Base-by-base conservation (phyloP, 2,888 invertebrate species). In the Sisyra nigra region DNA sequence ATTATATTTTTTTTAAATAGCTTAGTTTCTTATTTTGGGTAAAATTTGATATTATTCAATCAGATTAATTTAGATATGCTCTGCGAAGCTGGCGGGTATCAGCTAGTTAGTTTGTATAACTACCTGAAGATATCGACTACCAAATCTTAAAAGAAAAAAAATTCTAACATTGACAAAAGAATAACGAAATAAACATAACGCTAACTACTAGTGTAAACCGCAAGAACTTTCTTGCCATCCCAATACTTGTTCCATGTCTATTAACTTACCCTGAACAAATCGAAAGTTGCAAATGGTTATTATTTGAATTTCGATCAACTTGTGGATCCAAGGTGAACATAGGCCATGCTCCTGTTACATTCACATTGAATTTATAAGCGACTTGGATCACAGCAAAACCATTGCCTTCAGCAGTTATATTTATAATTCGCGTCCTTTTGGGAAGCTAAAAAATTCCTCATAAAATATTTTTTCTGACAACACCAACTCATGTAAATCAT, bases 291-390 rank as follows among this genome's bases (percentile, higher is more conserved):
- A 91, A 65, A 50, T 83, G 77, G 56, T 83, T 72, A 32, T 72
- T 71, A 48, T 81, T 79, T 2, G 86, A 82, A 49, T 80, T 80
- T 52, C 79, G 78, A 59, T 87, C 87, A 3, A 91, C 81, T 54
- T 84, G 77, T 1, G 91, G 87, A 62, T 87, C 88, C 2, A 92
- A 68, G 38, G 77, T 81, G 62, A 88, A 92, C 49, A 86, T 68
- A 3, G 92, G 89, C 75, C 84, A 85, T 30, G 85, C 80, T 18
- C 83, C 87, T 10, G 88, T 88, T 3, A 87, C 86, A 56, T 87
- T 86, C 46, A 88, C 72, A 60, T 84, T 82, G 55, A 86, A 91
- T 37, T 73, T 72, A 50, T 86, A 88, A 0, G 81, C 74, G 14
- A 93, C 72, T 53, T 85, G 81, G 36, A 84, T 71, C 45, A 87